phyloP scores from a whole-genome alignment of 2,888 invertebrate genomes.

The Nebria salina region DNA sequence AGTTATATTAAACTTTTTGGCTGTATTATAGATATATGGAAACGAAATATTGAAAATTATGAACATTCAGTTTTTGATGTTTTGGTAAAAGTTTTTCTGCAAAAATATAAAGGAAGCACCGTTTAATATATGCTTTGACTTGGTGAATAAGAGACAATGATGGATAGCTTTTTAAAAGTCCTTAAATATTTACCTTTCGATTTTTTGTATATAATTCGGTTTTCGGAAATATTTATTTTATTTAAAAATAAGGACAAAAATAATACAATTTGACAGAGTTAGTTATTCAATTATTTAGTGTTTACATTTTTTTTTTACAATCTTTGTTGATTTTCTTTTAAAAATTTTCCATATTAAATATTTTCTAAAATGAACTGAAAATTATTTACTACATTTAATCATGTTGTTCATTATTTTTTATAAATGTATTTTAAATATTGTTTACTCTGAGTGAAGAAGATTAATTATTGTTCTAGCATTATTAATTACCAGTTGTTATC shows the following conservation, averaged over 20 bases:
- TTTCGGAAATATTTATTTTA: background rate
- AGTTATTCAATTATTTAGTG: too few relatives aligned
- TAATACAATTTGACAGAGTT: too few relatives aligned
- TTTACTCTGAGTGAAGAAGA: background rate
- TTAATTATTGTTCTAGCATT: background rate
- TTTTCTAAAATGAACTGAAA: background rate
- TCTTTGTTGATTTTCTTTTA: background rate
- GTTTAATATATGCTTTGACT: background rate
- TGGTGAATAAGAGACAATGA: conserved; percentile 24
- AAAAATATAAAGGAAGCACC: background rate
- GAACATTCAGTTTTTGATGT: conserved; percentile 36
- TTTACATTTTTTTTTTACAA: background rate
- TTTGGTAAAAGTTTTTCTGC: conserved; percentile 13
- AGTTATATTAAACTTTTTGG: conserved; percentile 19
- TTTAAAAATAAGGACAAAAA: too few relatives aligned
- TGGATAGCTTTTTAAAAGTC: conserved; percentile 35
- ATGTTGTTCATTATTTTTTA: background rate
- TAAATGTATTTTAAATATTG: background rate
- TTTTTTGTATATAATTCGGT: conserved; percentile 16
- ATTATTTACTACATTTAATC: background rate
- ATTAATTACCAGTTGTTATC: background rate
- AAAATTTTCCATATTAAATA: background rate
- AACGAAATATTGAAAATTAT: conserved; percentile 38
- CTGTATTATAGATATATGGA: conserved; percentile 27
- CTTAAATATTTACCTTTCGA: conserved; percentile 29